Percentiles rank a stretch among this genome's conserved stretches.
Conservation (phyloP, 53 echinoderm and acorn worm species). For the Hippasteria phrygiana region DNA sequence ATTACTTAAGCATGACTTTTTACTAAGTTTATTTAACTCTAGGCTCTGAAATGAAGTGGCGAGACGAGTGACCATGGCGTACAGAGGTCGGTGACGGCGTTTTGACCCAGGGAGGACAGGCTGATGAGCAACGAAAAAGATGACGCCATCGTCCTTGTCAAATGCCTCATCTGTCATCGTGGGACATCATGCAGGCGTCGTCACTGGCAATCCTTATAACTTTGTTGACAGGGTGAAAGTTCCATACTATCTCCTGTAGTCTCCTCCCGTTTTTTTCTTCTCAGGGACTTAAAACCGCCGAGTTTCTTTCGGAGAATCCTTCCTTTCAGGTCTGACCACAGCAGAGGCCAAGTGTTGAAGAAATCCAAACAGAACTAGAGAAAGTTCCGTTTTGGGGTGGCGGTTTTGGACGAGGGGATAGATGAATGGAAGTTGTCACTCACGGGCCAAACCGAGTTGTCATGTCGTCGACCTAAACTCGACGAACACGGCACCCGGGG, state of each 20-base stretch:
- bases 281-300: background rate
- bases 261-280: background rate
- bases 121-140: background rate
- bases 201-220: background rate
- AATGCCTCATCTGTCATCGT: constrained; percentile 2
- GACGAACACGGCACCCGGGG: constrained; percentile 30
- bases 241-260: background rate
- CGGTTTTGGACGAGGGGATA: too few relatives aligned
- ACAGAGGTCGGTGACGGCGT: background rate
- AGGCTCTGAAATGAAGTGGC: constrained; percentile 3
- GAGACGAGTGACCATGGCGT: background rate
- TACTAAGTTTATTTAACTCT: background rate
- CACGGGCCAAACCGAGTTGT: constrained; percentile 32
- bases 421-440: constrained; percentile 41
- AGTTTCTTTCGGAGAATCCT: constrained; percentile 21
- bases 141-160: background rate
- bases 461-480: constrained; percentile 40
- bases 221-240: background rate
- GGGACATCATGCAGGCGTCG: constrained; percentile 6
- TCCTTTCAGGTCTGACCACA: background rate
- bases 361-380: background rate
- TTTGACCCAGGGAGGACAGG: background rate
- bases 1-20: background rate
- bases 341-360: background rate
- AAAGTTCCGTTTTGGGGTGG: background rate